Evolutionary conservation across 2,797 vertebrate genomes (phyloP), one percentile per base, ranked within the genome.

Genomic region (Sebastes trivittatus): DNA sequence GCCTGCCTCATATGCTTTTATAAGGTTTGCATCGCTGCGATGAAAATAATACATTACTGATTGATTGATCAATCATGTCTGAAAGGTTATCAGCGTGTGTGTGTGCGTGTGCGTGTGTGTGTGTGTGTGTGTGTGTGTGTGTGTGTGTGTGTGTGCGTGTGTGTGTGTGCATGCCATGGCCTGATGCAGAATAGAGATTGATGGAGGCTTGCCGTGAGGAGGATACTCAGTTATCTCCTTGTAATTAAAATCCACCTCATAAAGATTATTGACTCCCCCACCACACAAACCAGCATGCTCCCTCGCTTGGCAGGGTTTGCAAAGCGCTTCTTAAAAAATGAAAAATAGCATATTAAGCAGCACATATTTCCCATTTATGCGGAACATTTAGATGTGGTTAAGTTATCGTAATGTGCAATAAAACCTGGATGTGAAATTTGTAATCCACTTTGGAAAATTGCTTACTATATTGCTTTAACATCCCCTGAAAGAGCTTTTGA

Each of bases 401-500:
- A 95, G 95, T 95, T 96, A 95, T 95, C 93, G 91, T 96, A 96
- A 96, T 96, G 94, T 95, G 96, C 94, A 95, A 96, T 96, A 96
- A 96, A 96, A 95, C 91, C 94, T 93, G 93, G 89, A 96, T 95
- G 94, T 94, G 94, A 96, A 96, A 96, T 96, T 95, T 96, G 95
- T 95, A 96, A 96, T 96, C 95, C 96, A 96, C 96, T 96, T 96
- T 96, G 94, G 94, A 95, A 96, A 96, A 96, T 95, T 95, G 95
- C 94, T 96, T 95, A 94, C 94, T 94, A 95, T 95, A 95, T 93
- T 94, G 94, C 94, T 92, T 95, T 95, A 95, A 95, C 93, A 95
- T 94, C 93, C 92, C 84, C 93, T 95, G 92, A 94, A 95, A 96
- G 94, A 95, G 94, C 94, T 94, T 94, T 94, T 90, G 92, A 95